A percentile compares a stretch with the other conserved stretches of the same genome.
These are phyloP conservation scores for Prionchulus punctatus DNA, from an alignment of 2,888 invertebrate species.

Conservation along the genomic window DNA sequence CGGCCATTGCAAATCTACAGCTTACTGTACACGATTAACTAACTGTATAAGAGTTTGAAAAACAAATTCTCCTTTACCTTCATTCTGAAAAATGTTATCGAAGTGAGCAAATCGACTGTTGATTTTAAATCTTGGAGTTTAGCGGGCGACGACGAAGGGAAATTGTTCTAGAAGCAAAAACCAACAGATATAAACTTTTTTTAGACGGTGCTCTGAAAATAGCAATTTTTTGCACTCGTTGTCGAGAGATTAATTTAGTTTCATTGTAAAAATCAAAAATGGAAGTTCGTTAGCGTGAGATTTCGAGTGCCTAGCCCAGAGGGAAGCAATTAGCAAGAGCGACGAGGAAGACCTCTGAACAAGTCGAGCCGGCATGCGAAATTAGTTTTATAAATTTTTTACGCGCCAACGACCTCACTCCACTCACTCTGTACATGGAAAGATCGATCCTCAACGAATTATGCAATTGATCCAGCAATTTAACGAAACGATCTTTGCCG, in stretches of 20 bases:
- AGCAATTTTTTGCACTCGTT: too few relatives aligned
- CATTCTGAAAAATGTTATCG: constrained; percentile 99
- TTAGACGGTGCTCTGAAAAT: too few relatives aligned
- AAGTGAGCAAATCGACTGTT: constrained; percentile 91
- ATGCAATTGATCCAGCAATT: constrained; percentile 90
- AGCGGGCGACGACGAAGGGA: constrained; percentile 89
- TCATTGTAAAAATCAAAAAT: background rate
- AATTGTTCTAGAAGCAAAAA: constrained; percentile 60
- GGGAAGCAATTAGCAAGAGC: too few relatives aligned
- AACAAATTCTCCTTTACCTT: too few relatives aligned
- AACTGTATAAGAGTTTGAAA: too few relatives aligned
- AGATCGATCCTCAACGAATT: constrained; percentile 93
- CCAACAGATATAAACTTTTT: background rate
- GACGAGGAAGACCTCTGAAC: too few relatives aligned
- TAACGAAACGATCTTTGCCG: constrained; percentile 99
- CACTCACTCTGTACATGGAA: constrained; percentile 65
- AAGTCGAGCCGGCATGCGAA: too few relatives aligned
- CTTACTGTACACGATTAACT: too few relatives aligned
- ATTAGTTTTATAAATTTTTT: background rate
- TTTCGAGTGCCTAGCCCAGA: background rate
- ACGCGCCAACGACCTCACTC: background rate
- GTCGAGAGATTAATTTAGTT: too few relatives aligned
- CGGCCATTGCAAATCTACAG: too few relatives aligned
- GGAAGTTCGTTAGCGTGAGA: background rate
- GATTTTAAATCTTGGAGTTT: constrained; percentile 97